Evolutionary conservation across 1,140 invertebrate species (phyloP).

Genomic region (Carposina sasakii): DNA sequence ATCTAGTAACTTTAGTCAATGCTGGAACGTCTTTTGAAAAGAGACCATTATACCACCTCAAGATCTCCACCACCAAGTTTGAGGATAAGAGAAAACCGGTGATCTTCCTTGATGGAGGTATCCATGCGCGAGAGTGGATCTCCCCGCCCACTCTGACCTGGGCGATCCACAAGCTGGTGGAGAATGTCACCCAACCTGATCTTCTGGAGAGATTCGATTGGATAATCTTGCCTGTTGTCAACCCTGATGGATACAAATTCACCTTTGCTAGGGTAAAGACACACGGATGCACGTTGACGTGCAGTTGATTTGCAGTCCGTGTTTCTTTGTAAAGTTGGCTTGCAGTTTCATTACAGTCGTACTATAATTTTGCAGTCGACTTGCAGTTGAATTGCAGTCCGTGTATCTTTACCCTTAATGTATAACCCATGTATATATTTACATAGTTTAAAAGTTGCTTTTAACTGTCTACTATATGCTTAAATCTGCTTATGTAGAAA

Average conservation of each 20-base stretch:
- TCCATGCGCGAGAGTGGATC: constrained; percentile 75
- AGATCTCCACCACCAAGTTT: constrained; percentile 48
- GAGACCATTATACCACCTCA: constrained; percentile 57
- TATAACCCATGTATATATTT: too few species aligned
- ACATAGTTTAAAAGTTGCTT: too few species aligned
- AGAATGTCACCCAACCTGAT: constrained; percentile 42
- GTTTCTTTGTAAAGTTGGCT: too few species aligned
- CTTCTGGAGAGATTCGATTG: constrained; percentile 36
- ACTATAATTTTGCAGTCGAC: too few species aligned
- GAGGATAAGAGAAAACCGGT: constrained; percentile 41
- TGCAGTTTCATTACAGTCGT: too few species aligned
- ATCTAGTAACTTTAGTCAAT: constrained; percentile 52
- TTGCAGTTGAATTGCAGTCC: too few species aligned
- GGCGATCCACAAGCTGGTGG: constrained; percentile 48
- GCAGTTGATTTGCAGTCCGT: too few species aligned
- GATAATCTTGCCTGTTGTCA: constrained; percentile 63
- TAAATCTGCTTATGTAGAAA: too few species aligned
- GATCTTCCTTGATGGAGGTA: constrained; percentile 46
- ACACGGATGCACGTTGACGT: too few species aligned
- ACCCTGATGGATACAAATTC: constrained; percentile 60
- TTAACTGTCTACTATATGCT: too few species aligned
- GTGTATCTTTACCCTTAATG: too few species aligned
- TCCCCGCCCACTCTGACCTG: constrained; percentile 58
- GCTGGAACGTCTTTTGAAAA: constrained; percentile 67
- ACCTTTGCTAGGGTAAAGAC: too few species aligned